A percentile compares a stretch with the other conserved stretches of the same genome.
phyloP scores from a whole-genome alignment of 1,140 invertebrate species.

The Cyrtorhinus lividipennis region DNA sequence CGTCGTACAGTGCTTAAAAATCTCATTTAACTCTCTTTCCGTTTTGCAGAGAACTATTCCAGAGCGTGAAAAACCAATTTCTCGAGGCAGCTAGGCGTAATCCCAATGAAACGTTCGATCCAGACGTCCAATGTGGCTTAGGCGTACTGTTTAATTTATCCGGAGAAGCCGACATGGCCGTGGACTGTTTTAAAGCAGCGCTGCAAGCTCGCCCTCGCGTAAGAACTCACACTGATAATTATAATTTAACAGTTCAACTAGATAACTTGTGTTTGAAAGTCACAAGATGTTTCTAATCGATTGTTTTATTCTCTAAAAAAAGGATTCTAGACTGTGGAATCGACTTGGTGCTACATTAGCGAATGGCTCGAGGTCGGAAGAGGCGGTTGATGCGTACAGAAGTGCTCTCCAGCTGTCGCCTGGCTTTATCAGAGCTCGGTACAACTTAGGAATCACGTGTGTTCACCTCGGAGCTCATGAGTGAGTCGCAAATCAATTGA shows the following conservation, averaged over 20 bases:
- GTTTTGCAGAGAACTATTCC: conserved; percentile 39
- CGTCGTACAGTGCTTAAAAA: no score
- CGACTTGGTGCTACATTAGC: conserved; percentile 91
- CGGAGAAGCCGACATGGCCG: conserved; percentile 88
- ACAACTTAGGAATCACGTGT: conserved; percentile 95
- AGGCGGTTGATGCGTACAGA: conserved; percentile 92
- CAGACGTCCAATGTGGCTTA: conserved; percentile 89
- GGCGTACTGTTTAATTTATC: conserved; percentile 92
- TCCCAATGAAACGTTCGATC: conserved; percentile 57
- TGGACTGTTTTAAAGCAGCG: conserved; percentile 88
- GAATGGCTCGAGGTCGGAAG: conserved; percentile 85
- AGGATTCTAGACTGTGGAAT: conserved; percentile 95
- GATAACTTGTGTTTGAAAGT: background rate
- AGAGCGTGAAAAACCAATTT: conserved; percentile 63
- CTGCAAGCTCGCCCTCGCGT: conserved; percentile 65
- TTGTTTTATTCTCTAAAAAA: background rate
- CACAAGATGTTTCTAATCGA: no score
- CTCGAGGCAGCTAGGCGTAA: conserved; percentile 71
- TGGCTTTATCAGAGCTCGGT: conserved; percentile 90
- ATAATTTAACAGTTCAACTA: no score
- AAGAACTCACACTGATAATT: conserved; percentile 18
- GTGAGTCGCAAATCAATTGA: no score
- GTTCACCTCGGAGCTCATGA: conserved; percentile 89
- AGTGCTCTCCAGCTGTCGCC: conserved; percentile 80
- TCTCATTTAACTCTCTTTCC: no score